Conservation (phyloP, 1,140 invertebrate species). For the Tyrophagus putrescentiae region DNA sequence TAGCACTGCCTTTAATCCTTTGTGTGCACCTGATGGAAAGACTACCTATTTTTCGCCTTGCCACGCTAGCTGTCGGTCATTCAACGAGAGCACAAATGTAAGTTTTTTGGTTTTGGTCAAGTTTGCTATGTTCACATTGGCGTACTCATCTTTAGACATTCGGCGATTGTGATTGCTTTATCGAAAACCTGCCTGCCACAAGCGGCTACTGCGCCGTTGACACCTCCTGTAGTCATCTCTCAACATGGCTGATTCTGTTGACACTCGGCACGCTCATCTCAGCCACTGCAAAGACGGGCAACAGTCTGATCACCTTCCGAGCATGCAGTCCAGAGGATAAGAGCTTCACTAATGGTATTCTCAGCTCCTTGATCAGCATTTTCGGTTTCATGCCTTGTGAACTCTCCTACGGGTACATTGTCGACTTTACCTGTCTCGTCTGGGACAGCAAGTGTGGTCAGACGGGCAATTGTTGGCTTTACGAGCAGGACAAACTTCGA, state of each 20-base stretch:
- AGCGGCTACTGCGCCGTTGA: constrained; percentile 28
- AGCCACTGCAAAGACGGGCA: constrained; percentile 24
- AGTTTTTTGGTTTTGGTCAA: neutral
- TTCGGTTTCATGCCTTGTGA: too few species aligned
- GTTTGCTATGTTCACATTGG: neutral
- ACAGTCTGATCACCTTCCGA: constrained; percentile 30
- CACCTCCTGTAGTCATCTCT: neutral
- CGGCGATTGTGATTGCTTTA: neutral
- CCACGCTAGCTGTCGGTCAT: constrained; percentile 55
- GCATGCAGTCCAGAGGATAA: constrained; percentile 15
- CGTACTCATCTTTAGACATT: neutral
- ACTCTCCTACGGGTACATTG: constrained; percentile 30
- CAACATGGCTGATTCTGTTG: neutral
- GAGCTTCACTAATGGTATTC: neutral
- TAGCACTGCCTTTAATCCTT: constrained; percentile 39
- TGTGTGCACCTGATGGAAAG: constrained; percentile 53
- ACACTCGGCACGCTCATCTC: neutral
- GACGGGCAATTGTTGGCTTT: constrained; percentile 32
- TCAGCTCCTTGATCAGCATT: neutral
- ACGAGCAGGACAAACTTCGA: constrained; percentile 30
- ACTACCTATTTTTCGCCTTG: constrained; percentile 70
- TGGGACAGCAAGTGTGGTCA: constrained; percentile 30
- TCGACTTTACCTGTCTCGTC: constrained; percentile 31
- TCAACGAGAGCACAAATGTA: neutral
- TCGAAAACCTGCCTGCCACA: constrained; percentile 13